Base-by-base conservation (phyloP, 2,888 invertebrate species). In the Galerucella nymphaeae region DNA sequence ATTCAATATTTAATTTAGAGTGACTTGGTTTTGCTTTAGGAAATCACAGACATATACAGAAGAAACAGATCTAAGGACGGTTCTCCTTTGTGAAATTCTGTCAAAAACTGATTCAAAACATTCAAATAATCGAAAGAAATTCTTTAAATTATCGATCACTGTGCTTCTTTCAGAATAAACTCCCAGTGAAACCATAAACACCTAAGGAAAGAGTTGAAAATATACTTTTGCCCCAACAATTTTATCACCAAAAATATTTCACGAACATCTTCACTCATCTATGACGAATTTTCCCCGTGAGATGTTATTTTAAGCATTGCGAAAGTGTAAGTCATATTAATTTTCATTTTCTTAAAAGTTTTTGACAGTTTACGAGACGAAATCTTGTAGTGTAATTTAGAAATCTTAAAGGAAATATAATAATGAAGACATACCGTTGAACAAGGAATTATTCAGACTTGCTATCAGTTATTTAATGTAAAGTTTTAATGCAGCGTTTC, bases 261-360 rank as follows among this genome's bases (percentile, higher is more conserved):
- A 72, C 48, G 16, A 69, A 23, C 66, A 55, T 50, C 14, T 42
- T 23, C 62, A 16, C 66, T 70, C 57, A 50, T 66, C 73, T 63
- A 59, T 77, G 77, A 79, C 73, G 72, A 75, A 80, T 72, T 72
- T 62, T 50, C 61, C 80, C 70, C 76, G 1, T 20, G 80, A 75
- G 80, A 79, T 73, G 73, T 76, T 74, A 80, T 79, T 78, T 79
- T 75, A 75, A 77, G 75, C 78, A 77, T 80, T 79, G 78, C 77
- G n/a, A 79, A 78, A 79, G 77, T 78, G 77, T 78, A 80, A 80
- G 77, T 80, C 79, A 70, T 79, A 80, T 80, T 82, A 82, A 82
- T 82, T 82, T 81, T 80, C 80, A 81, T 82, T 81, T 79, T 76
- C 78, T 74, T 76, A 79, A 77, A 80, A 80, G 75, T 80, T 80